phyloP scores from a whole-genome alignment of 1,140 invertebrate genomes.

The Caerostris darwini region DNA sequence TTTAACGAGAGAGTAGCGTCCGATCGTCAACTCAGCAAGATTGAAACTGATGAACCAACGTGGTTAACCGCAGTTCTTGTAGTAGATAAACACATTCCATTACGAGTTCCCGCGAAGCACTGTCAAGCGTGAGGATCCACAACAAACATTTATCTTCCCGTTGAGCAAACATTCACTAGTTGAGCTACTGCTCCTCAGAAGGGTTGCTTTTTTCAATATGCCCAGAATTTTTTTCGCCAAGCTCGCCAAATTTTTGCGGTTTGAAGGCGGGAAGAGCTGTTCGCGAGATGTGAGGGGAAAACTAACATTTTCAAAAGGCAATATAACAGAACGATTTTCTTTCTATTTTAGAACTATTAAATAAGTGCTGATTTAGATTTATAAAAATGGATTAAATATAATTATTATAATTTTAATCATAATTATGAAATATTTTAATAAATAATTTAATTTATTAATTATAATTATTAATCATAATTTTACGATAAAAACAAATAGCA shows the following conservation, averaged over 20 bases:
- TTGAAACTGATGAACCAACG: not conserved
- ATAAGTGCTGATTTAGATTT: too few relatives aligned
- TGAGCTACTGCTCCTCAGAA: constrained; percentile 60
- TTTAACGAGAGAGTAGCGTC: not conserved
- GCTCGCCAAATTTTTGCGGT: constrained; percentile 5
- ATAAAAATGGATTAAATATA: too few relatives aligned
- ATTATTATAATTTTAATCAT: too few relatives aligned
- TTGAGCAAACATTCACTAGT: constrained; percentile 59
- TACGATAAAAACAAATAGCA: too few relatives aligned
- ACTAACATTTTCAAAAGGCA: not conserved
- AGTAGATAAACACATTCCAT: not conserved
- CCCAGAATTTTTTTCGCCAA: not conserved
- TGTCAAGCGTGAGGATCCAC: constrained; percentile 31
- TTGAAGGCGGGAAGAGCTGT: not conserved
- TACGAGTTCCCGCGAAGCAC: constrained; percentile 9
- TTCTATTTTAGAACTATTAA: too few relatives aligned
- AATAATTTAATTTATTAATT: too few relatives aligned
- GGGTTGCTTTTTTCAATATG: constrained; percentile 24
- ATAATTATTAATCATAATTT: too few relatives aligned
- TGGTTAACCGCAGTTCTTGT: not conserved
- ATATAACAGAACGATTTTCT: not conserved
- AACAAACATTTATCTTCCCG: constrained; percentile 65
- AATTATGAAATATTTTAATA: too few relatives aligned
- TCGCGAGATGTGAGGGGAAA: not conserved
- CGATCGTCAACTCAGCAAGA: not conserved